Evolutionary conservation across 2,888 invertebrate species (phyloP), one percentile per base, ranked within the genome.

Genomic region (Chaitophorus viminalis): DNA sequence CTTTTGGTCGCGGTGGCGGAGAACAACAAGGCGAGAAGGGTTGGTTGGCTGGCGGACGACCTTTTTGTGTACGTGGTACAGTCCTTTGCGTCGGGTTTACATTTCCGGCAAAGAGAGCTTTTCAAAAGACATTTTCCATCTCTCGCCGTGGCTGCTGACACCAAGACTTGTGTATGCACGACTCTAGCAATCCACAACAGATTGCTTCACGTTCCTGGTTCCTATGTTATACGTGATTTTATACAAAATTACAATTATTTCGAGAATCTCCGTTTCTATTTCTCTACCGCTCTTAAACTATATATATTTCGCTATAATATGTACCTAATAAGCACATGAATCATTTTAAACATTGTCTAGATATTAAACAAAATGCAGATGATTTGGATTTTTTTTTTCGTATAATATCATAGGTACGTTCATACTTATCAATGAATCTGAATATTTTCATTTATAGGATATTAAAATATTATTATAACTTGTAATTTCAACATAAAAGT

Each of bases 111-210:
- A 72, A 86, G 79, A 54, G 77, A 60, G 70, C 72, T 86, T 79
- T 86, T 78, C 86, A 78, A 86, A 86, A 86, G 86, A 86, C 86
- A 72, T 86, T 86, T 79, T 70, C 86, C 79, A 4, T 54, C 82
- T 54, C 52, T 82, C 0, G 39, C 29, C 72, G 14, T 39, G 18
- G 54, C 81, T 25, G 46, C 11, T 18, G n/a, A 39, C 39, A 70
- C 46, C 68, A 14, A 9, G 79, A 81, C 6, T 68, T 68, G 65
- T 68, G 46, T 11, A 21, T 21, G 29, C 68, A 68, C 46, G 68
- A 25, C 52, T 72, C 9, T 54, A 54, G 82, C 52, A 81, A 52
- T 82, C 52, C 54, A 74, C 54, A 74, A 74, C 72, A 82, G 54
- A 82, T 74, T 82, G 72, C 33, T 72, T 46, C 52, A 31, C 68